These are phyloP conservation scores for Thysanoteuthis rhombus DNA, from an alignment of 2,888 invertebrate genomes.

Conservation along the genomic window DNA sequence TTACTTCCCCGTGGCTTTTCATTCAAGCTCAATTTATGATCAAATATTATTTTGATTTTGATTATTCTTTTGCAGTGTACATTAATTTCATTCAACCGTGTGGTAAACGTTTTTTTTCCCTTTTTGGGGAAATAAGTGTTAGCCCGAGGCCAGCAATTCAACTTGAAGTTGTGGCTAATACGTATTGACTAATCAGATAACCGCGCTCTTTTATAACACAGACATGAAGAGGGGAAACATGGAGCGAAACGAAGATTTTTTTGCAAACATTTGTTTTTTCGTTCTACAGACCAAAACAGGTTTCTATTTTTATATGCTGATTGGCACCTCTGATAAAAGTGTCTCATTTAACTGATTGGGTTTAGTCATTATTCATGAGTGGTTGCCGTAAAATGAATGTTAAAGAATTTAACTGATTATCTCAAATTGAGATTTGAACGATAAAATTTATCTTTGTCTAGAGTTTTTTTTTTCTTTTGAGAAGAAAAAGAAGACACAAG, in stretches of 20 bases:
- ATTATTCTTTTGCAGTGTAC: not conserved
- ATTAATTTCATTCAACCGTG: not conserved
- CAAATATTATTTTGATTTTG: not conserved
- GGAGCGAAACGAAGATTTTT: not conserved
- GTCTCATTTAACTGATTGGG: slow-evolving; percentile 12
- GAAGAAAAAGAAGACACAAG: not conserved
- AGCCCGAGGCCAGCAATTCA: not conserved
- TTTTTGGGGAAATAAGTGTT: not conserved
- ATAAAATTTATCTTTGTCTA: not conserved
- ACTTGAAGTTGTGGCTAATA: not conserved
- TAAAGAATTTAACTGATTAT: not conserved
- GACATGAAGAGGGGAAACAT: not conserved
- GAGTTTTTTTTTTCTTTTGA: not conserved
- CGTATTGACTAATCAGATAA: not conserved
- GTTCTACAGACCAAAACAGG: not conserved
- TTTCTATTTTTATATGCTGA: not conserved
- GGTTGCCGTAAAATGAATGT: not conserved
- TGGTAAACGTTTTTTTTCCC: not conserved
- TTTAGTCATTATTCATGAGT: not conserved
- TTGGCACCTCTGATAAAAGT: not conserved
- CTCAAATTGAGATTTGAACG: not conserved
- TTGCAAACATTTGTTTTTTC: not conserved
- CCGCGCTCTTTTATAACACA: not conserved
- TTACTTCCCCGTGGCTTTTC: not conserved
- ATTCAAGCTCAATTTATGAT: not conserved